Percentiles rank a stretch among this genome's conserved stretches.
Conservation (phyloP, 2,888 invertebrate species). For the Chelonus formosanus region DNA sequence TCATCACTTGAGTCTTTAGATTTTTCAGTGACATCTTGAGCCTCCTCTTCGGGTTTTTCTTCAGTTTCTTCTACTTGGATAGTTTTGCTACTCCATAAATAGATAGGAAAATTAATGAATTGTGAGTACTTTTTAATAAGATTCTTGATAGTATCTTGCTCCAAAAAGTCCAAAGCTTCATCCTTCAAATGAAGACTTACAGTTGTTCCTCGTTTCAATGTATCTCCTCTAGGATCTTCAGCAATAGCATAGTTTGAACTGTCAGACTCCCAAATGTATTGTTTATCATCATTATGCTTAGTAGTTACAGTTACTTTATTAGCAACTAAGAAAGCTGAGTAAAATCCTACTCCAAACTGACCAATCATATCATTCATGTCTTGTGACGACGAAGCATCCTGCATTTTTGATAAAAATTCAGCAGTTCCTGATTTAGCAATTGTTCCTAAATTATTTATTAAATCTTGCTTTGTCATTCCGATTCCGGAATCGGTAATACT, state of each 20-base stretch:
- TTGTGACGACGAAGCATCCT: slow-evolving; percentile 69
- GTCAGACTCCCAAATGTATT: slow-evolving; percentile 99
- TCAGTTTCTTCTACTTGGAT: slow-evolving; percentile 69
- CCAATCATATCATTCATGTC: slow-evolving; percentile 98
- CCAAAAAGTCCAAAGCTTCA: slow-evolving; percentile 95
- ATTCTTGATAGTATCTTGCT: slow-evolving; percentile 87
- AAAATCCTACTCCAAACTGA: slow-evolving; percentile 99
- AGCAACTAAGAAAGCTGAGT: slow-evolving; percentile 95
- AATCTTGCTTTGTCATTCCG: slow-evolving; percentile 95
- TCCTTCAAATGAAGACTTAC: slow-evolving; percentile 93
- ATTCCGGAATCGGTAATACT: slow-evolving; percentile 97
- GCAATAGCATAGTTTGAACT: slow-evolving; percentile 87
- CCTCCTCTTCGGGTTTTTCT: slow-evolving; percentile 68
- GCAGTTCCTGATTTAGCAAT: slow-evolving; percentile 98
- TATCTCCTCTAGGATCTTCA: slow-evolving; percentile 93
- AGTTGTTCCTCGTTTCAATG: slow-evolving; percentile 89
- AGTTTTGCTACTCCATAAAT: slow-evolving; percentile 84
- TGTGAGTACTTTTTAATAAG: slow-evolving; percentile 98
- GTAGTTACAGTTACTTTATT: slow-evolving; percentile 95
- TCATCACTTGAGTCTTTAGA: slow-evolving; percentile 67
- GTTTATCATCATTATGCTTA: slow-evolving; percentile 92
- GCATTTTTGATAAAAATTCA: slow-evolving; percentile 93
- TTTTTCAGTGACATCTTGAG: slow-evolving; percentile 64
- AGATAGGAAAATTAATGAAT: slow-evolving; percentile 99
- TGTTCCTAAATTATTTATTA: slow-evolving; percentile 96